Percentiles rank a stretch among this genome's conserved stretches.
phyloP scores from a whole-genome alignment of 2,797 vertebrate genomes.

The Periophthalmus magnuspinnatus region DNA sequence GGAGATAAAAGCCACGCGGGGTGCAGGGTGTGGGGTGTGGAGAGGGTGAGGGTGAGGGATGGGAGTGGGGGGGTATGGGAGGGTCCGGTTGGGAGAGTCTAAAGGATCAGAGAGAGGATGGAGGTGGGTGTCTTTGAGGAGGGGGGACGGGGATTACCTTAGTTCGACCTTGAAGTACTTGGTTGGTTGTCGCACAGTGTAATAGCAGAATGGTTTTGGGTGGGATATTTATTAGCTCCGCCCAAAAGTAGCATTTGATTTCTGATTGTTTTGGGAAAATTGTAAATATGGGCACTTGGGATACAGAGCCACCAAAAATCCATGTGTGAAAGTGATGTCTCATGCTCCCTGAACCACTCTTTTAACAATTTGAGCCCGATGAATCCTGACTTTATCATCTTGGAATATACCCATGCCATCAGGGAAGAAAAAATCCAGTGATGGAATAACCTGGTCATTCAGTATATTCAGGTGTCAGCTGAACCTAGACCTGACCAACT shows the following conservation, averaged over 20 bases:
- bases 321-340: no score
- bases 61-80: no score
- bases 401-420: no score
- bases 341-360: no score
- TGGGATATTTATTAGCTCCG: background rate
- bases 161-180: background rate
- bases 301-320: no score
- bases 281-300: background rate
- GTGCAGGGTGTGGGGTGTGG: background rate
- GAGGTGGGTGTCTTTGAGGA: background rate
- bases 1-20: constrained; percentile 39
- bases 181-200: background rate
- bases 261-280: no score
- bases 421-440: no score
- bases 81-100: background rate
- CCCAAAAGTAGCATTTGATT: background rate
- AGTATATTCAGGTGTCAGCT: no score
- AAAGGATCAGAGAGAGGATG: background rate
- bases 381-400: no score
- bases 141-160: background rate
- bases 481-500: no score
- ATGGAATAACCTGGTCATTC: no score
- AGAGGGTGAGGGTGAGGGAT: background rate
- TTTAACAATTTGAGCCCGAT: no score
- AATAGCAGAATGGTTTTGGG: background rate